A percentile compares a stretch with the other conserved stretches of the same genome.
Conservation (phyloP, 1,140 invertebrate species). For the Pseudachorutes palmiensis region DNA sequence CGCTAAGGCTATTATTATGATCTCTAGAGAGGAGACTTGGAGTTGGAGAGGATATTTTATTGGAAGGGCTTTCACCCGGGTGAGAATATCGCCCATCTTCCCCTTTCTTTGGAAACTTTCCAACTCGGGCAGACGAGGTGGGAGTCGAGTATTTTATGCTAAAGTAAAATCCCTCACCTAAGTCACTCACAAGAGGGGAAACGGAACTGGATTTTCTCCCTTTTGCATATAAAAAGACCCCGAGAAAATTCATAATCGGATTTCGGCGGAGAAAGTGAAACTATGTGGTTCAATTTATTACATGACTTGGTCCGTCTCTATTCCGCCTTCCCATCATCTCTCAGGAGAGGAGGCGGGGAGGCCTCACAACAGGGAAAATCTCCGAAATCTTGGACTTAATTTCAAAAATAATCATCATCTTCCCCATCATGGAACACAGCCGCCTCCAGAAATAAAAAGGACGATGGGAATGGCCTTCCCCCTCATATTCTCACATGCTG, state of each 20-base stretch:
- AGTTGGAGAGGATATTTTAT: neutral
- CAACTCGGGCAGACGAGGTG: neutral
- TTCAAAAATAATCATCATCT: constrained; percentile 5
- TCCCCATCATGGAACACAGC: neutral
- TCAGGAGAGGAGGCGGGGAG: neutral
- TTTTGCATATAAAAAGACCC: neutral
- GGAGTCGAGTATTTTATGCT: neutral
- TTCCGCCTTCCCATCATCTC: no score
- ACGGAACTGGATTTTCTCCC: neutral
- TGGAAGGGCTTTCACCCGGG: neutral
- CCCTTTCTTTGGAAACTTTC: constrained; percentile 1
- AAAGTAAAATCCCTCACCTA: neutral
- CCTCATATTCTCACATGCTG: neutral
- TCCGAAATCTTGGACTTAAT: neutral
- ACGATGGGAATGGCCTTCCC: neutral
- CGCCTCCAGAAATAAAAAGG: no score
- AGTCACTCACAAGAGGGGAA: neutral
- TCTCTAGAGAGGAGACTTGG: neutral
- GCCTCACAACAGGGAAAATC: neutral
- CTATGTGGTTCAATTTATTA: constrained; percentile 13
- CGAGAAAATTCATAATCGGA: constrained; percentile 12
- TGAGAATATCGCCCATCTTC: neutral
- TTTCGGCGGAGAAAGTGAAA: constrained; percentile 6
- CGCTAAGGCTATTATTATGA: neutral
- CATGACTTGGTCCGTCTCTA: constrained; percentile 2